Percentiles rank a stretch among this genome's conserved stretches.
Conservation (phyloP, 2,113 vertebrate species). For the Xyrauchen texanus region DNA sequence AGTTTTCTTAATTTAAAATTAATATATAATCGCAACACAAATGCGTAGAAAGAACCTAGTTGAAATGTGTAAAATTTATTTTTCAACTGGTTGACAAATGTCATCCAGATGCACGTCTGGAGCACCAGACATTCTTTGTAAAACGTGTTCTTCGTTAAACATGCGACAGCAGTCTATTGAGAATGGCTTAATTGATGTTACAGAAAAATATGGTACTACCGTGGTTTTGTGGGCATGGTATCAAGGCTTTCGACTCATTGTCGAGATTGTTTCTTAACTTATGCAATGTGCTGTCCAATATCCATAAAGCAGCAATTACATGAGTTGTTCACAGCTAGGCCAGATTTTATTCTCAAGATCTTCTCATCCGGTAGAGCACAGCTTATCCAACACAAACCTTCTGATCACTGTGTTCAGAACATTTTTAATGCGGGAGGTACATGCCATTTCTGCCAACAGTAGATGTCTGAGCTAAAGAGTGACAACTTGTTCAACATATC, state of each 20-base stretch:
- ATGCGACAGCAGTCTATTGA: neutral
- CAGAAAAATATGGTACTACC: neutral
- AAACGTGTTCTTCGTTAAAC: neutral
- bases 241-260: too few species aligned
- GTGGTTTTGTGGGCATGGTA: too few species aligned
- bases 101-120: neutral
- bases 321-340: neutral
- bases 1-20: too few species aligned
- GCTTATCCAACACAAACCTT: conserved; percentile 27
- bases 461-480: conserved; percentile 11
- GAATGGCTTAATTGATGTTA: neutral
- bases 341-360: conserved; percentile 22
- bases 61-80: too few species aligned
- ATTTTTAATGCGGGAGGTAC: conserved; percentile 13
- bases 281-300: too few species aligned
- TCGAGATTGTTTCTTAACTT: too few species aligned
- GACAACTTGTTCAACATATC: neutral
- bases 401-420: neutral
- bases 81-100: neutral
- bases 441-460: conserved; percentile 27
- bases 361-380: neutral
- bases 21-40: too few species aligned
- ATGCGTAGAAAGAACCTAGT: too few species aligned
- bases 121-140: neutral
- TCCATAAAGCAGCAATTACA: too few species aligned